A percentile compares a stretch with the other conserved stretches of the same genome.
phyloP scores from a whole-genome alignment of 2,113 vertebrate species.

The Accipiter cooperii region DNA sequence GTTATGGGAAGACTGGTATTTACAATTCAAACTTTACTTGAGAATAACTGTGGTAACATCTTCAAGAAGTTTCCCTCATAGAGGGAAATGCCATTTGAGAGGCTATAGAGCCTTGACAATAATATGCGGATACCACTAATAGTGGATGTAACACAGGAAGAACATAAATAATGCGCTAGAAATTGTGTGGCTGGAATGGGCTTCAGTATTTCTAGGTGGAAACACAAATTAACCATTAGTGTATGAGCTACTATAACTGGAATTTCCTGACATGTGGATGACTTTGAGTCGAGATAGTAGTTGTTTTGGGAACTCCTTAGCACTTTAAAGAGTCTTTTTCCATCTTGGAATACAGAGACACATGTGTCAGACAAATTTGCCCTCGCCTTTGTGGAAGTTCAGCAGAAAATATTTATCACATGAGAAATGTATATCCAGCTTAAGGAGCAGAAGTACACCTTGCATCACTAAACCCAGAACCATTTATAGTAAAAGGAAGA shows the following conservation, averaged over 20 bases:
- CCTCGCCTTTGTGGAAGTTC: background rate
- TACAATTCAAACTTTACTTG: background rate
- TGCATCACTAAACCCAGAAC: background rate
- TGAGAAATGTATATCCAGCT: background rate
- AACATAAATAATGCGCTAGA: background rate
- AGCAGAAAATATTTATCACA: background rate
- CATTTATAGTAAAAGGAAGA: background rate
- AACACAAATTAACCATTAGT: background rate
- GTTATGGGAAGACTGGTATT: background rate
- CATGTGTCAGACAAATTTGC: background rate
- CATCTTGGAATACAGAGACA: background rate
- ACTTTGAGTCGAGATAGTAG: background rate
- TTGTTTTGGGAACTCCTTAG: background rate
- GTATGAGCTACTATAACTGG: background rate
- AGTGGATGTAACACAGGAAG: background rate
- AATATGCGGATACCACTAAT: background rate
- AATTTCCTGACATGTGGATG: slow-evolving; percentile 1
- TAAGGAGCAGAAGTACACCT: background rate
- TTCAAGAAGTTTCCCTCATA: background rate
- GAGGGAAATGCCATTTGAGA: background rate
- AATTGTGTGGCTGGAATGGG: background rate
- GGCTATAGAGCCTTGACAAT: background rate
- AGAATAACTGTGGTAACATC: background rate
- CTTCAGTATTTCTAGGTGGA: background rate
- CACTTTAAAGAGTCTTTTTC: background rate